These are phyloP conservation scores for Cyclophora punctaria DNA, from an alignment of 2,888 invertebrate species.

Conservation along the genomic window DNA sequence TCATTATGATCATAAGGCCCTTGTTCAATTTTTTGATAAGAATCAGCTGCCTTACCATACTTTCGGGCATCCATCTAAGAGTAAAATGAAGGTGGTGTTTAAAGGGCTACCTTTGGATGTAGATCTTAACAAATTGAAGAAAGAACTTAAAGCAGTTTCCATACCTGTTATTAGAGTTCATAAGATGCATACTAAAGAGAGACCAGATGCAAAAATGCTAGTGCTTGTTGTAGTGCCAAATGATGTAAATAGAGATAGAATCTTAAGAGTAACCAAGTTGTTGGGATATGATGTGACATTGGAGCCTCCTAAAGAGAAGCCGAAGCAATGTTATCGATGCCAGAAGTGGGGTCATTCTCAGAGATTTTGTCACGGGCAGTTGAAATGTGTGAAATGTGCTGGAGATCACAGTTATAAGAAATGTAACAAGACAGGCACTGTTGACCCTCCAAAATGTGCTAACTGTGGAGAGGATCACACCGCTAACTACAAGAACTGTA, in stretches of 20 bases:
- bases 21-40: constrained; percentile 37
- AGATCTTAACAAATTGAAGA: constrained; percentile 30
- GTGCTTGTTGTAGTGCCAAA: constrained; percentile 41
- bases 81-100: constrained; percentile 46
- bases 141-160: constrained; percentile 29
- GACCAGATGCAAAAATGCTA: constrained; percentile 26
- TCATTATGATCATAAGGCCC: constrained; percentile 33
- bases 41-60: constrained; percentile 46
- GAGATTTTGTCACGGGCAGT: constrained; percentile 41
- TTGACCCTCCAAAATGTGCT: constrained; percentile 41
- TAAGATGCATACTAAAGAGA: constrained; percentile 36
- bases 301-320: constrained; percentile 38
- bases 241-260: constrained; percentile 28
- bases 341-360: constrained; percentile 60
- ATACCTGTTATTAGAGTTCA: constrained; percentile 44
- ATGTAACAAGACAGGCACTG: constrained; percentile 29
- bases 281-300: constrained; percentile 35
- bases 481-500: constrained; percentile 42
- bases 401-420: constrained; percentile 42
- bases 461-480: constrained; percentile 46
- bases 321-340: constrained; percentile 52
- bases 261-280: constrained; percentile 32
- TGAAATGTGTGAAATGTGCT: constrained; percentile 57
- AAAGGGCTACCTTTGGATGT: constrained; percentile 37
- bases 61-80: constrained; percentile 38